Conservation (phyloP, 2,797 vertebrate genomes). For the Catamblyrhynchus diadema region DNA sequence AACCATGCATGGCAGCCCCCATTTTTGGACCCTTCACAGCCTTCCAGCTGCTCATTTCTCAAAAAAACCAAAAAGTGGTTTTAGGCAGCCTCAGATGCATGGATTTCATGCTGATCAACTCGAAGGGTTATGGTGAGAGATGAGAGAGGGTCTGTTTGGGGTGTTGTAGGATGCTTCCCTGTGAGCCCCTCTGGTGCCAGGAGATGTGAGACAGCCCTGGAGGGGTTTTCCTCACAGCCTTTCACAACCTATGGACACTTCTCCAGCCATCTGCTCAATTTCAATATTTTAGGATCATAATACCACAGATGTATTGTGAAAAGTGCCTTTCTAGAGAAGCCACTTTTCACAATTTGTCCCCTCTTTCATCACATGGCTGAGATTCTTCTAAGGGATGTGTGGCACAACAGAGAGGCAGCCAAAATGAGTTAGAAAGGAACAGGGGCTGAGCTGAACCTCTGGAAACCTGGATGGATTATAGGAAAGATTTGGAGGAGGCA, state of each 20-base stretch:
- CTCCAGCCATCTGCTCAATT: neutral
- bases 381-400: neutral
- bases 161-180: neutral
- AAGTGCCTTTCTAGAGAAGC: neutral
- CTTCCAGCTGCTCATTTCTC: neutral
- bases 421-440: neutral
- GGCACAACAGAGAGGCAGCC: neutral
- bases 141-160: neutral
- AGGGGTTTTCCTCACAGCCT: neutral
- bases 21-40: neutral
- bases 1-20: neutral
- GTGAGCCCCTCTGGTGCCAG: neutral
- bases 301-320: too few species aligned
- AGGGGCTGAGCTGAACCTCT: neutral
- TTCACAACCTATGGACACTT: neutral
- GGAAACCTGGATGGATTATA: neutral
- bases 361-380: neutral
- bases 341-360: neutral
- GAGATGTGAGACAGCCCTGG: neutral
- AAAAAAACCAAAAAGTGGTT: neutral
- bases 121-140: neutral
- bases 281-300: fast-evolving
- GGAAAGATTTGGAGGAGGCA: neutral
- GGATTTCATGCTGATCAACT: neutral
- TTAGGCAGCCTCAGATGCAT: neutral